Conservation (phyloP, 2,797 vertebrate species). For the Hipposideros larvatus region DNA sequence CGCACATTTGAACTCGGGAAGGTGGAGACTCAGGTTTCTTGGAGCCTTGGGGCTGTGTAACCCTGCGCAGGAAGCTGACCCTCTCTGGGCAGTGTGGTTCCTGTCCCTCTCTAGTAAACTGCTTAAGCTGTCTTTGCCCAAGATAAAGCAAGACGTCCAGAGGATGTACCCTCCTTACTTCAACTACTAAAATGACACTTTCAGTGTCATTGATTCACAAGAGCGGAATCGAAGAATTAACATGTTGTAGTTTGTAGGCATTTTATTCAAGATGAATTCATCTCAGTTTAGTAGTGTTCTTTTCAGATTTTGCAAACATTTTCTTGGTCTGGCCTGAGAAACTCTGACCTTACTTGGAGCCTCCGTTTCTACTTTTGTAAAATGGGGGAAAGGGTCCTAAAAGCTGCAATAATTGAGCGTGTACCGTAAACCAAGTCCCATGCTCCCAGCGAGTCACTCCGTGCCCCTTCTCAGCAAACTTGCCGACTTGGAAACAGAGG, state of each 20-base stretch:
- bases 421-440: background rate
- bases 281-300: background rate
- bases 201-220: no score
- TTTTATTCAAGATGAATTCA: background rate
- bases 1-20: background rate
- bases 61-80: background rate
- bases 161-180: background rate
- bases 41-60: background rate
- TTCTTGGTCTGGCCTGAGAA: background rate
- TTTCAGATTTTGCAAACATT: background rate
- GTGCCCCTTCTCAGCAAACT: background rate
- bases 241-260: fast-evolving
- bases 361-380: background rate
- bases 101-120: background rate
- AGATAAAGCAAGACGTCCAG: background rate
- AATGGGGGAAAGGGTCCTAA: background rate
- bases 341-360: background rate
- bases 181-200: background rate
- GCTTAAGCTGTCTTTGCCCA: background rate
- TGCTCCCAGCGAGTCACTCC: background rate
- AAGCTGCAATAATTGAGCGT: background rate
- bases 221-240: background rate
- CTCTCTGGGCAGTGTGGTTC: background rate
- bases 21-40: background rate
- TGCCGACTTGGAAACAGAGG: background rate